phyloP scores from a whole-genome alignment of 2,888 invertebrate species.

The Agonopterix alstromeriana region DNA sequence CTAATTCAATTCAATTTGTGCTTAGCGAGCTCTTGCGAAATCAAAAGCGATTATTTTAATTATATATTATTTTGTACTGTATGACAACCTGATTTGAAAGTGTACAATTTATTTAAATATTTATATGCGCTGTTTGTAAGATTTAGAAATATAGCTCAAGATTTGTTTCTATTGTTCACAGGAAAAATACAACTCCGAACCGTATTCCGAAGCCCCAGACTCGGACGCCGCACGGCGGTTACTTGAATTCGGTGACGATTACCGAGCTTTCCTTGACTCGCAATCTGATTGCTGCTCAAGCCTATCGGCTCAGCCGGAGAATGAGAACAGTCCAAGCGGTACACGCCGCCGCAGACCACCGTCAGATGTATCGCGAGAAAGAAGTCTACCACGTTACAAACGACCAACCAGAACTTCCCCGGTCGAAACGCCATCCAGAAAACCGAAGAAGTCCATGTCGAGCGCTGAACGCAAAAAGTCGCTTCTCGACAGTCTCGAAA shows the following conservation, averaged over 20 bases:
- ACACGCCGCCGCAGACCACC: slow-evolving; percentile 60
- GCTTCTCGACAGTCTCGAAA: slow-evolving; percentile 63
- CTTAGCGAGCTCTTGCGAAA: no score
- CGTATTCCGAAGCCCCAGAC: slow-evolving; percentile 91
- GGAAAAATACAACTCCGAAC: slow-evolving; percentile 94
- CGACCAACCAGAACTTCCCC: slow-evolving; percentile 55
- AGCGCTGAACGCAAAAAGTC: slow-evolving; percentile 70
- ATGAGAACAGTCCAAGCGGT: slow-evolving; percentile 52
- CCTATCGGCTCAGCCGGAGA: slow-evolving; percentile 80
- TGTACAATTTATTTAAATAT: not conserved
- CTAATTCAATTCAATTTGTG: not conserved
- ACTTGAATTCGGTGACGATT: slow-evolving; percentile 93
- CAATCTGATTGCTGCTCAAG: slow-evolving; percentile 93
- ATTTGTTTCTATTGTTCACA: slow-evolving; percentile 47
- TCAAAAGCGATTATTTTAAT: no score
- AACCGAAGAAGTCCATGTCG: slow-evolving; percentile 70
- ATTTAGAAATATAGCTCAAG: not conserved
- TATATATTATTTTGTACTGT: no score
- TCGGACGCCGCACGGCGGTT: slow-evolving; percentile 89
- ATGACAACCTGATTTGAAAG: no score
- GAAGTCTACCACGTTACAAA: slow-evolving; percentile 54
- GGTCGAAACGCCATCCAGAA: slow-evolving; percentile 53
- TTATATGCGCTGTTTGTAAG: not conserved
- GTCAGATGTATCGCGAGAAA: slow-evolving; percentile 47
- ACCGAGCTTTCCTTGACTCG: slow-evolving; percentile 91